phyloP scores from a whole-genome alignment of 2,888 invertebrate species.

The Pycnomerus fuliginosus region DNA sequence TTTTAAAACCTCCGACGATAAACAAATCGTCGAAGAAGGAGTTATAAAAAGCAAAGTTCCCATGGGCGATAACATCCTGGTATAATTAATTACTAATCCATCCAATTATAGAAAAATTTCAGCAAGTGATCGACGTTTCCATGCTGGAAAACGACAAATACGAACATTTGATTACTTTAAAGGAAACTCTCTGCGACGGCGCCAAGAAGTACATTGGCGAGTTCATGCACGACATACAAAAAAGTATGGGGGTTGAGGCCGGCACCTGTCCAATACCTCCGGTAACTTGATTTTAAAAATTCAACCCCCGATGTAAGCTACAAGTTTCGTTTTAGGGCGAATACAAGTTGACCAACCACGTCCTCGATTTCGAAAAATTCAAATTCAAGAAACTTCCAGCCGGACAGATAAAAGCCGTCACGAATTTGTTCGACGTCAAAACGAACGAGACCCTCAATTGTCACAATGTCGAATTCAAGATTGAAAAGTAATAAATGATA shows the following conservation, averaged over 20 bases:
- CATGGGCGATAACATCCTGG: conserved; percentile 30
- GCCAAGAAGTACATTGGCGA: conserved; percentile 30
- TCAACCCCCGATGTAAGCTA: no score
- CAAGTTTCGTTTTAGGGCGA: conserved; percentile 30
- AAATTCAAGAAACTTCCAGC: conserved; percentile 29
- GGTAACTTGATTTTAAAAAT: conserved; percentile 20
- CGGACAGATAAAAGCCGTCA: conserved; percentile 26
- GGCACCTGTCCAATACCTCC: conserved; percentile 30
- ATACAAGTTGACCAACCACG: conserved; percentile 30
- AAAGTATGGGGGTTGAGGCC: conserved; percentile 29
- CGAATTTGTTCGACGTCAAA: conserved; percentile 21
- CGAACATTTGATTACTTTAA: conserved; percentile 25
- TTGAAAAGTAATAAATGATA: conserved; percentile 27
- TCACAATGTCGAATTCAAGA: conserved; percentile 22
- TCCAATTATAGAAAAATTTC: conserved; percentile 19
- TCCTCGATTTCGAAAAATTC: conserved; percentile 30
- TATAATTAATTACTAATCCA: no score
- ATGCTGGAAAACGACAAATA: conserved; percentile 27
- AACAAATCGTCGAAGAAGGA: conserved; percentile 28
- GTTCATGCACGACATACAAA: conserved; percentile 30
- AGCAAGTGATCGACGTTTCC: conserved; percentile 25
- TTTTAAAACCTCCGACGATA: conserved; percentile 21
- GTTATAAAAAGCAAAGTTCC: conserved; percentile 26
- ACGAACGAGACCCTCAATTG: conserved; percentile 29
- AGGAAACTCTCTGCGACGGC: conserved; percentile 27